Conservation (phyloP, 2,797 vertebrate genomes). For the Potorous gilbertii region DNA sequence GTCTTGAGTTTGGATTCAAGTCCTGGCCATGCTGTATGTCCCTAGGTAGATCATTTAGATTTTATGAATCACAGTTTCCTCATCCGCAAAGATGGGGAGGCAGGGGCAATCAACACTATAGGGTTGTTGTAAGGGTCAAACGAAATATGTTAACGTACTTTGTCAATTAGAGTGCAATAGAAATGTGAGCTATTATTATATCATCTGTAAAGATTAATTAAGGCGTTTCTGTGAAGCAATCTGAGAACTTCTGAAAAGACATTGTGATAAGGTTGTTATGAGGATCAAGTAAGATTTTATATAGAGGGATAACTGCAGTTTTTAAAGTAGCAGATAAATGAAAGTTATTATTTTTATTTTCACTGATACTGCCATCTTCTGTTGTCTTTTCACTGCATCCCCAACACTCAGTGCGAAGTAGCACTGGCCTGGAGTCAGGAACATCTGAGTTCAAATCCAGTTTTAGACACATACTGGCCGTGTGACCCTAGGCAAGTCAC, state of each 20-base stretch:
- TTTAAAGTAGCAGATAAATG: neutral
- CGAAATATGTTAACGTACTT: neutral
- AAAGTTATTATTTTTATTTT: neutral
- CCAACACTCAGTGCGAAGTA: fast-evolving
- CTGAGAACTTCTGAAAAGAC: neutral
- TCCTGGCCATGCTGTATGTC: neutral
- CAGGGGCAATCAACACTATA: neutral
- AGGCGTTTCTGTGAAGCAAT: neutral
- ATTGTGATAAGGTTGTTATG: neutral
- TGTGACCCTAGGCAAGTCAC: neutral
- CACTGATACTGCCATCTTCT: neutral
- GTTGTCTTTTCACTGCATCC: neutral
- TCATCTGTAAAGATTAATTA: neutral
- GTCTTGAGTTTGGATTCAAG: neutral
- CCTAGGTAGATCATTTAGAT: neutral
- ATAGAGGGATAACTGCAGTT: neutral
- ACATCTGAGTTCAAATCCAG: neutral
- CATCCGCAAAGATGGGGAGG: neutral
- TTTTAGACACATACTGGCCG: neutral
- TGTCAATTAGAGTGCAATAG: neutral
- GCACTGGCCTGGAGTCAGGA: too few species aligned
- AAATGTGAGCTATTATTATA: neutral
- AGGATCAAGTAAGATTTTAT: neutral
- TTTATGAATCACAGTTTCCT: neutral
- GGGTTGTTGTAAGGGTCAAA: neutral